Base-by-base conservation (phyloP, 2,797 vertebrate genomes). In the Coendou prehensilis region DNA sequence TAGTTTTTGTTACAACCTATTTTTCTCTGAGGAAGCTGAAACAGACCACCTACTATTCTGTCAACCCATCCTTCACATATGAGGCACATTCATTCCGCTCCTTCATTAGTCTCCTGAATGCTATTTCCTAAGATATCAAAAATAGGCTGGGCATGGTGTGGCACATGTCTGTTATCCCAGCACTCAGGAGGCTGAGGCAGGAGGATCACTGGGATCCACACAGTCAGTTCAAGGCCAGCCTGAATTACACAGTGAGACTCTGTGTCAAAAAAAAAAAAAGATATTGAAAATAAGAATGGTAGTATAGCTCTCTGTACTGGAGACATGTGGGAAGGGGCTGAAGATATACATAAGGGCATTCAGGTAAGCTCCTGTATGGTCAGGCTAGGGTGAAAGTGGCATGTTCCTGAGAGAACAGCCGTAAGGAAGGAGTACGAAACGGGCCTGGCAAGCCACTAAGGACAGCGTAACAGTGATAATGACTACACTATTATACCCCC, bases 71-170 rank as follows among this genome's bases (percentile, higher is more conserved):
- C 54, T 47, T n/a, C 6, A 20, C 67, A 20, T 23, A 5, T 54
- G 41, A 56, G 41, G 50, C n/a, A 73, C 1, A 30, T 6, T 61
- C 17, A 57, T 11, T 37, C 37, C 37, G 86, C 11, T 86, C 57
- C 33, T 95, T 75, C 67, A 20, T 54, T 75, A 47, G 10, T 64
- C 41, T 89, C 87, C 41, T 50, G 76, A 83, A 73, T 71, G 17
- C 83, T 91, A 87, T 71, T 76, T 83, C 85, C 79, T 80, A 81
- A 89, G 64, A 84, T 50, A 30, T 9, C 79, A 50, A 79, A 81
- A 26, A 37, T 0, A 67, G 17, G 18, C 2, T 20, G 33, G n/a
- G 17, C 33, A 69, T 69, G 67, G 67, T 69, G 67, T 37, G 30
- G 64, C 14, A 67, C 33, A 67, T n/a, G 15, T 67, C 64, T 67